Evolutionary conservation across 2,888 invertebrate species (phyloP), one percentile per base, ranked within the genome.

Genomic region (Tuta absoluta): DNA sequence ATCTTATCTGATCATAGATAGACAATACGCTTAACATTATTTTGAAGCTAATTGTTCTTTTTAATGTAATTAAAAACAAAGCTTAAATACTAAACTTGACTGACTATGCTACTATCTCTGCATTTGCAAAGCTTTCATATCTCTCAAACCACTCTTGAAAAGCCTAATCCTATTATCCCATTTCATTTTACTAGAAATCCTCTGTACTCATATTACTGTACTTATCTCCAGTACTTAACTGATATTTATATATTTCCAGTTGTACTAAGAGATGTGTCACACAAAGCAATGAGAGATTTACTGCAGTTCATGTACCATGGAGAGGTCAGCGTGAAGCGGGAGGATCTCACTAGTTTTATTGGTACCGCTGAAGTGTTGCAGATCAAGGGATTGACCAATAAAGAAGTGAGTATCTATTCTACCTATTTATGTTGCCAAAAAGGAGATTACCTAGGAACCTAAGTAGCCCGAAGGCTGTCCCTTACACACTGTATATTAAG

Each of bases 271-370:
- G 95, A 95, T 92, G 94, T 95, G 62, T 93, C 93, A 65, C 94
- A 94, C 79, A 93, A 94, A 74, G 94, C 95, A 72, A 93, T 95
- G 92, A 94, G 92, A 77, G 95, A 95, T 78, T 93, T 95, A 77
- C 85, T 95, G 66, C 94, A 95, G 75, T 95, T 95, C 76, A 95
- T 95, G 95, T 95, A 95, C 75, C 93, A 95, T 85, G 95, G 95
- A 61, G 95, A 95, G 90, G 95, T 95, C 63, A 95, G 94, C 80
- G 95, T 95, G 62, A 93, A 94, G 74, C 92, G 95, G 72, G 95
- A 95, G 78, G 95, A 95, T 87, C 93, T 95, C 75, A 93, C 94
- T 69, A 93, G 93, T 77, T 95, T 95, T 87, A 89, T 95, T 76
- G 93, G 94, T 73, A 95, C 95, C 63, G 95, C 95, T 41, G 95